Evolutionary conservation across 1,140 invertebrate genomes (phyloP).

Genomic region (Diprion similis): DNA sequence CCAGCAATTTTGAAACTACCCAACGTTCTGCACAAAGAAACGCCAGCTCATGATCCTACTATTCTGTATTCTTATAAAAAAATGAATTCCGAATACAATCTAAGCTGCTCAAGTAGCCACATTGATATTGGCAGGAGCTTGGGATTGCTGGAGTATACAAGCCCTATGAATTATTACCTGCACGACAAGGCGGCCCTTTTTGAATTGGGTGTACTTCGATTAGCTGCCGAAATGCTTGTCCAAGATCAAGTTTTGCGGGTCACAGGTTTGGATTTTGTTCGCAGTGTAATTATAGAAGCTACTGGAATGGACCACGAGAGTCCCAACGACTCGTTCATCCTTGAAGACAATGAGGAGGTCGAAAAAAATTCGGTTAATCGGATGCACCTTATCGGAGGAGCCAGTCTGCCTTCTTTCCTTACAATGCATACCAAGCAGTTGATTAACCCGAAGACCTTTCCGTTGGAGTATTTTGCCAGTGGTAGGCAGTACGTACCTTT

Average conservation of each 20-base stretch:
- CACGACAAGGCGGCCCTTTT: constrained; percentile 69
- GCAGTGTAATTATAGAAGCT: constrained; percentile 73
- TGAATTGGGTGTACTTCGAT: constrained; percentile 65
- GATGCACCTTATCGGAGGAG: constrained; percentile 71
- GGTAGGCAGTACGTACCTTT: constrained; percentile 70
- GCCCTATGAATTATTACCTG: constrained; percentile 68
- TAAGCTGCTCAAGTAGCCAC: constrained; percentile 55
- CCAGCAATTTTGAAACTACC: constrained; percentile 68
- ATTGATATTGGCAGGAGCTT: constrained; percentile 64
- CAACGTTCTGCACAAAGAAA: constrained; percentile 69
- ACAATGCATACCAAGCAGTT: constrained; percentile 69
- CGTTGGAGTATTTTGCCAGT: constrained; percentile 67
- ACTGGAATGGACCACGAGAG: constrained; percentile 66
- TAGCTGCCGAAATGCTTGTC: constrained; percentile 51
- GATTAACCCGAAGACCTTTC: constrained; percentile 63
- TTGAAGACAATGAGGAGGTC: constrained; percentile 61
- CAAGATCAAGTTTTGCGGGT: constrained; percentile 60
- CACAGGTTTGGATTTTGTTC: constrained; percentile 68
- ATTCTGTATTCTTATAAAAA: constrained; percentile 58
- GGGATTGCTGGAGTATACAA: constrained; percentile 66
- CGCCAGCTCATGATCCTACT: constrained; percentile 58
- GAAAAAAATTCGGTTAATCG: constrained; percentile 58
- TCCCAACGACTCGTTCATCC: constrained; percentile 61
- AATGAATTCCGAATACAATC: constrained; percentile 35
- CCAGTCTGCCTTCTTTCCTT: constrained; percentile 69